Conservation (phyloP, 2,113 vertebrate species). For the Trogon melanurus region DNA sequence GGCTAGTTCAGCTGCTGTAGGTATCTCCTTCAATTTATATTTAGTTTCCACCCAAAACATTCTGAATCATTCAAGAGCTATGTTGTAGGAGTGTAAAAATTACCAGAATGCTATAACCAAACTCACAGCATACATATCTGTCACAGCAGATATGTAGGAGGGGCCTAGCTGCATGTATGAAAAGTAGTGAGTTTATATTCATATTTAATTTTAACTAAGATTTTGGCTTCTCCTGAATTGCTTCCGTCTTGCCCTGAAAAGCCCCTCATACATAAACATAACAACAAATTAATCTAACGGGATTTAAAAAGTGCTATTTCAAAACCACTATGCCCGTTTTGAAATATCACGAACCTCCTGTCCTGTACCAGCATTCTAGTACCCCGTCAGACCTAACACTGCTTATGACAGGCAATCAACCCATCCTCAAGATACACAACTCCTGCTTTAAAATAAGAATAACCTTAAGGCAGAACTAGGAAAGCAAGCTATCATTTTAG, state of each 20-base stretch:
- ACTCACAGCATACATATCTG: not conserved
- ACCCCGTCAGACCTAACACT: not conserved
- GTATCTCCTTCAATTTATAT: slow-evolving; percentile 24
- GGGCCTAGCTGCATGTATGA: not conserved
- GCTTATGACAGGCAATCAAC: not conserved
- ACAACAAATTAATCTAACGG: not conserved
- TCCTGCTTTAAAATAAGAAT: not conserved
- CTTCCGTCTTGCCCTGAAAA: not conserved
- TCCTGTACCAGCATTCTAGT: not conserved
- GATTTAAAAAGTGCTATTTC: not conserved
- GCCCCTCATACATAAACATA: not conserved
- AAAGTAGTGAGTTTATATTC: not conserved
- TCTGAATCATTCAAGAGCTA: slow-evolving; percentile 43
- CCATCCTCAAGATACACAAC: not conserved
- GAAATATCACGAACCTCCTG: not conserved
- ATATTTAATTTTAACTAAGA: not conserved
- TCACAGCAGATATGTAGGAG: slow-evolving; percentile 13
- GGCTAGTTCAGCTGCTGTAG: not conserved
- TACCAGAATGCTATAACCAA: slow-evolving; percentile 16
- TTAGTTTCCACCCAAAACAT: slow-evolving; percentile 50
- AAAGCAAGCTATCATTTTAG: not conserved
- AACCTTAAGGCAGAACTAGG: not conserved
- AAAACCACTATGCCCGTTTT: not conserved
- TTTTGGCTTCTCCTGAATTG: not conserved
- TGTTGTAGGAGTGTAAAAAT: slow-evolving; percentile 34